phyloP scores from a whole-genome alignment of 2,797 vertebrate species.

The Sebastes matsubarae region DNA sequence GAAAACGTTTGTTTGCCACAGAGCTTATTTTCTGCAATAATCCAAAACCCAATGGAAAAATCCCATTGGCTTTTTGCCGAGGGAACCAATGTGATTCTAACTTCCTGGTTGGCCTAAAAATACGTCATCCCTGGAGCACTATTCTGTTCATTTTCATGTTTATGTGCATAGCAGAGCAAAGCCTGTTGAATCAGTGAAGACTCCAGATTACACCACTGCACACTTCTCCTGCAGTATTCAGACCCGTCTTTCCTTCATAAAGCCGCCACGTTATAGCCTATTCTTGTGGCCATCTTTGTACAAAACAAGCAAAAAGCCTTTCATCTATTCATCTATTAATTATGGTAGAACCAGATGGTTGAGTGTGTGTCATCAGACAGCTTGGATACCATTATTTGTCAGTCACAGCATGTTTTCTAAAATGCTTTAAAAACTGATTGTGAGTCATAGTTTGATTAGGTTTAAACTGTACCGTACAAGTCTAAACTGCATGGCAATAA shows the following conservation, averaged over 20 bases:
- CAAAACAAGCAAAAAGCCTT: not conserved
- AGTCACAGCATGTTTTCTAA: not conserved
- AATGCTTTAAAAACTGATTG: not conserved
- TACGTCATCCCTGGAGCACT: not conserved
- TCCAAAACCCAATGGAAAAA: too few species aligned
- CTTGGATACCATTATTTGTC: not conserved
- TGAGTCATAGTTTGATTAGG: not conserved
- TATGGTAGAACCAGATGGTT: not conserved
- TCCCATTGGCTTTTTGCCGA: rapidly evolving
- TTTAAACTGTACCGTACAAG: not conserved
- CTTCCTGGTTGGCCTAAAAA: too few species aligned
- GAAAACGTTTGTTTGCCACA: too few species aligned
- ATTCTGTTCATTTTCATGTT: not conserved
- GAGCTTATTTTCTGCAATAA: too few species aligned
- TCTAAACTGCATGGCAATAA: not conserved
- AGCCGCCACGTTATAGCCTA: not conserved
- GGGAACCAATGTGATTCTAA: too few species aligned
- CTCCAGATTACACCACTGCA: not conserved
- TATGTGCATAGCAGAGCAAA: not conserved
- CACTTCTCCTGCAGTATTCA: not conserved
- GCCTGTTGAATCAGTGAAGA: not conserved
- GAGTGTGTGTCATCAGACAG: not conserved
- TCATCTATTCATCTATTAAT: not conserved
- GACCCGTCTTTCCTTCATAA: not conserved
- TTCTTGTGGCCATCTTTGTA: not conserved